A percentile compares a stretch with the other conserved stretches of the same genome.
Evolutionary conservation across 2,888 invertebrate genomes (phyloP).

Genomic region (Eilema griseolum): DNA sequence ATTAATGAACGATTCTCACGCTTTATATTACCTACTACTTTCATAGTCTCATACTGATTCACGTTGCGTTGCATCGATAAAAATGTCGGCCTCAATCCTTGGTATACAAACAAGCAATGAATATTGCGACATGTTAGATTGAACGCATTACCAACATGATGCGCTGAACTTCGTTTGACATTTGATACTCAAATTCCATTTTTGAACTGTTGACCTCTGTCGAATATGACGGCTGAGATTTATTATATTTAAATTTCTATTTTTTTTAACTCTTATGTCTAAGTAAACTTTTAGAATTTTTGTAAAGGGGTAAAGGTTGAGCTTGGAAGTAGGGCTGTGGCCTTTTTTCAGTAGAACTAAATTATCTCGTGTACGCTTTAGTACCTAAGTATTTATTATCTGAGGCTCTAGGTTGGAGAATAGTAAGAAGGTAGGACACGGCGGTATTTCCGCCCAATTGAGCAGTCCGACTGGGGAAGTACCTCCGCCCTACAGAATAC

Average conservation of each 20-base stretch:
- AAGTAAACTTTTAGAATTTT: too few species aligned
- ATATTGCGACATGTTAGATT: conserved; percentile 62
- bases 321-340: too few species aligned
- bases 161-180: conserved; percentile 57
- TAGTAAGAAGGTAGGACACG: too few species aligned
- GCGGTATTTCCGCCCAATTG: too few species aligned
- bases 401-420: too few species aligned
- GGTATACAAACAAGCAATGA: conserved; percentile 43
- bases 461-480: too few species aligned
- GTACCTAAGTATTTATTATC: too few species aligned
- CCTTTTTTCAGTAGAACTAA: too few species aligned
- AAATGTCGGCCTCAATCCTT: conserved; percentile 64
- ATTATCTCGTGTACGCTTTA: too few species aligned
- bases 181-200: conserved; percentile 66
- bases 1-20: conserved; percentile 46
- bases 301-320: too few species aligned
- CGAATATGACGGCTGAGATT: conserved; percentile 32
- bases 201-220: conserved; percentile 65
- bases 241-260: conserved; percentile 12
- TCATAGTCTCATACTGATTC: conserved; percentile 59
- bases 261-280: too few species aligned
- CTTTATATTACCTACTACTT: conserved; percentile 52
- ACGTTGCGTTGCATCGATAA: conserved; percentile 67
- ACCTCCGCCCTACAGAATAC: too few species aligned
- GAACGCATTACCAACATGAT: conserved; percentile 54